These are phyloP conservation scores for Bambusicola thoracicus DNA, from an alignment of 2,113 vertebrate species.

Conservation along the genomic window DNA sequence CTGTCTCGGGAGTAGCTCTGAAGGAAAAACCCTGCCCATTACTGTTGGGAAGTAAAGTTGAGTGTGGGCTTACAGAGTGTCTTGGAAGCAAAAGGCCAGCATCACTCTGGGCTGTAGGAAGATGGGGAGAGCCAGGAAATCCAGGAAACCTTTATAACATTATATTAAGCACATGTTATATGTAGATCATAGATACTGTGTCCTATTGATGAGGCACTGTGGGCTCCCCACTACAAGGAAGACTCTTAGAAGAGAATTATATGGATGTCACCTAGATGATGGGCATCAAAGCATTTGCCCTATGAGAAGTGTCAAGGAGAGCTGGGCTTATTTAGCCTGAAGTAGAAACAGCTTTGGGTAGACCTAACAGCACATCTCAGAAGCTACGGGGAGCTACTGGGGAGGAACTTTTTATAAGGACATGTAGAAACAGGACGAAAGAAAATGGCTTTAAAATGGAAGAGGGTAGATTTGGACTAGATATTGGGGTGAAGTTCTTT, in stretches of 20 bases:
- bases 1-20: not conserved
- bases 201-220: no score
- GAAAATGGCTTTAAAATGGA: no score
- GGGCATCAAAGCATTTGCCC: accelerated
- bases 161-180: not conserved
- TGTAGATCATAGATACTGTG: no score
- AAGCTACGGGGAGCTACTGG: not conserved
- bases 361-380: accelerated
- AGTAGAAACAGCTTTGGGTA: not conserved
- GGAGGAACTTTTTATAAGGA: no score
- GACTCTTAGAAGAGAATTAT: not conserved
- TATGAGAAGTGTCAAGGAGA: not conserved
- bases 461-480: no score
- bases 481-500: no score
- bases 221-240: not conserved
- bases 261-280: not conserved
- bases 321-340: not conserved
- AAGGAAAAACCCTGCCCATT: not conserved
- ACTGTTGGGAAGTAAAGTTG: not conserved
- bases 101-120: not conserved
- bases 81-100: not conserved
- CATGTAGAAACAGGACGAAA: no score
- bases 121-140: not conserved
- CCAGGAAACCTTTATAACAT: not conserved
- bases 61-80: accelerated